Conservation (phyloP, 2,797 vertebrate species). For the Clarias fuscus region DNA sequence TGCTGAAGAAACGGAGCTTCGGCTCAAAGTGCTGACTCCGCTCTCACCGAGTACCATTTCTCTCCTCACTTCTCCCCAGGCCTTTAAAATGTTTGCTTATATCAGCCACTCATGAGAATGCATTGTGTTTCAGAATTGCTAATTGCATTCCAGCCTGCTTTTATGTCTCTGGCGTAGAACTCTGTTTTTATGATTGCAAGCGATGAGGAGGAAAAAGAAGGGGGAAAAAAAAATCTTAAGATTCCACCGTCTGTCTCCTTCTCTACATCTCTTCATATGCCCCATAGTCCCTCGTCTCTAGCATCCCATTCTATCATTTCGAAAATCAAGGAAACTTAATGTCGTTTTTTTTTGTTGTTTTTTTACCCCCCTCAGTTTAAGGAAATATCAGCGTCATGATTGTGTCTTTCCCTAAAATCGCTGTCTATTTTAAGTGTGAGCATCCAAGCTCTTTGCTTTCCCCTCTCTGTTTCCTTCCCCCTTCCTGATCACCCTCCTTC, state of each 20-base stretch:
- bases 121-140: slow-evolving; percentile 50
- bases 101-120: slow-evolving; percentile 55
- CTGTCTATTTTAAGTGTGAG: slow-evolving; percentile 18
- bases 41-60: slow-evolving; percentile 1
- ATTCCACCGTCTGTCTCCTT: slow-evolving; percentile 21
- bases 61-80: slow-evolving; percentile 17
- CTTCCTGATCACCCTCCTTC: neutral
- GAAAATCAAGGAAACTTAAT: slow-evolving; percentile 52
- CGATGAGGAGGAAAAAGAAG: slow-evolving; percentile 1
- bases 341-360: slow-evolving; percentile 19
- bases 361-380: slow-evolving; percentile 8
- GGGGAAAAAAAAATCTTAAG: neutral
- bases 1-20: neutral
- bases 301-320: slow-evolving; percentile 31
- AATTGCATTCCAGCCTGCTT: slow-evolving; percentile 54
- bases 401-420: slow-evolving; percentile 29
- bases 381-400: slow-evolving; percentile 30
- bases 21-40: slow-evolving; percentile 24
- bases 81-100: slow-evolving; percentile 31
- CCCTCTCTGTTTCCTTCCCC: slow-evolving; percentile 3
- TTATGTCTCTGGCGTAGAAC: slow-evolving; percentile 46
- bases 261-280: neutral
- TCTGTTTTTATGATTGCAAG: slow-evolving; percentile 56
- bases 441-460: neutral
- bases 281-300: slow-evolving; percentile 18